These are phyloP conservation scores for Drosophila birchii DNA, from an alignment of 2,888 invertebrate species.

Conservation along the genomic window DNA sequence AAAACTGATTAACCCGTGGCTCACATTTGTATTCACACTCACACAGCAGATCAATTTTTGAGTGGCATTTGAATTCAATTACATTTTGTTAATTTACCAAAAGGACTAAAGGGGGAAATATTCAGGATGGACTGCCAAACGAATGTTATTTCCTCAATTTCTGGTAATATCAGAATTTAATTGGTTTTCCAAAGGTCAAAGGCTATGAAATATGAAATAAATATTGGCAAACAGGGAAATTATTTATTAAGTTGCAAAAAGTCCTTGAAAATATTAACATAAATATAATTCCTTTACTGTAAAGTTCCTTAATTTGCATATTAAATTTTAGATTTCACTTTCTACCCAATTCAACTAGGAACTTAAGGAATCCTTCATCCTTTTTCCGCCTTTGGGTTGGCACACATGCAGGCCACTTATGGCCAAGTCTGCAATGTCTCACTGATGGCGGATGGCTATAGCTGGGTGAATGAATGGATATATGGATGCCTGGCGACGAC, in stretches of 20 bases:
- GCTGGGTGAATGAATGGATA: constrained; percentile 15
- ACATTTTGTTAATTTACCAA: not conserved
- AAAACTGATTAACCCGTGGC: constrained; percentile 31
- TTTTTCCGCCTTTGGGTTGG: constrained; percentile 12
- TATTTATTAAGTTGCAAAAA: no score
- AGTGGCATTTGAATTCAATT: constrained; percentile 3
- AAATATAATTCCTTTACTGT: not conserved
- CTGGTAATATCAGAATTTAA: not conserved
- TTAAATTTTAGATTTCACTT: not conserved
- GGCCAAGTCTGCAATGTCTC: constrained; percentile 2
- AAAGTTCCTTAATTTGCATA: not conserved
- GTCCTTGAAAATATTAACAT: no score
- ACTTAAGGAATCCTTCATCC: constrained; percentile 1
- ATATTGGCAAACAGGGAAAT: no score
- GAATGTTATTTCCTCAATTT: not conserved
- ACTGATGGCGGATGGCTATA: not conserved
- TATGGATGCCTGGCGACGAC: constrained; percentile 22
- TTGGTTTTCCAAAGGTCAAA: not conserved
- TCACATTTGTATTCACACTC: constrained; percentile 5
- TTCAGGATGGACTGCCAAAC: not conserved
- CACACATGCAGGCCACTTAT: constrained; percentile 26
- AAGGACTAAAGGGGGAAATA: not conserved
- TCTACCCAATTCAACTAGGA: not conserved
- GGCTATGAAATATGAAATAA: not conserved
- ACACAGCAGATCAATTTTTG: constrained; percentile 1